Evolutionary conservation across 2,113 vertebrate genomes (phyloP).

Genomic region (Pygoscelis adeliae): DNA sequence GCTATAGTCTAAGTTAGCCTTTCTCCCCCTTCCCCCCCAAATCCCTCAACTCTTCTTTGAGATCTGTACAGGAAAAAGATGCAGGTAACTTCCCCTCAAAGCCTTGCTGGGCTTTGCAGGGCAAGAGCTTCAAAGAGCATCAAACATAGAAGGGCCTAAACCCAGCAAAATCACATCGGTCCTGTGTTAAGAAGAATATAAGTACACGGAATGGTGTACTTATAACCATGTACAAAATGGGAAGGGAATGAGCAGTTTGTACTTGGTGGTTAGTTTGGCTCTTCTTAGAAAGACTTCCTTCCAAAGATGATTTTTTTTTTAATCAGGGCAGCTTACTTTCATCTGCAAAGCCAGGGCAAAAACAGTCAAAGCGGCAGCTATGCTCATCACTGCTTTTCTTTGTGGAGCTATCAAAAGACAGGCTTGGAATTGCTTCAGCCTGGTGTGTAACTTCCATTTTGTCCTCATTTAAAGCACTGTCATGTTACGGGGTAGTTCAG

Average conservation of each 20-base stretch:
- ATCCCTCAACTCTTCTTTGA: background rate
- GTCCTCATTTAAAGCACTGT: background rate
- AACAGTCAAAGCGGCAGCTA: background rate
- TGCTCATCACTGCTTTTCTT: background rate
- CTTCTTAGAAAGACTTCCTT: background rate
- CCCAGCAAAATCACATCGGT: fast-evolving
- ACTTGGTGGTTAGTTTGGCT: background rate
- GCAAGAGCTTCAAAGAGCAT: background rate
- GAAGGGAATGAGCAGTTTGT: background rate
- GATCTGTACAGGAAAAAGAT: background rate
- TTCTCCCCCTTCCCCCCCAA: background rate
- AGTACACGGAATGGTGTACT: background rate
- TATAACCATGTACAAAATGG: background rate
- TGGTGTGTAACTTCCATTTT: background rate
- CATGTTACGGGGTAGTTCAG: background rate
- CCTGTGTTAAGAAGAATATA: background rate
- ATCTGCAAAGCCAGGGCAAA: background rate
- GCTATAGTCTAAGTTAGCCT: background rate
- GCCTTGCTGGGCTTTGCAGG: background rate
- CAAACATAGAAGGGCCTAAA: background rate
- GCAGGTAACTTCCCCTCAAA: background rate
- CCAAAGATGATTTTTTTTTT: background rate
- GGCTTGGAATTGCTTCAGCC: background rate
- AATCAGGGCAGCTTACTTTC: background rate
- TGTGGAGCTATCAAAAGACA: background rate